These are phyloP conservation scores for Eumeta japonica DNA, from an alignment of 1,140 invertebrate genomes.

Conservation along the genomic window DNA sequence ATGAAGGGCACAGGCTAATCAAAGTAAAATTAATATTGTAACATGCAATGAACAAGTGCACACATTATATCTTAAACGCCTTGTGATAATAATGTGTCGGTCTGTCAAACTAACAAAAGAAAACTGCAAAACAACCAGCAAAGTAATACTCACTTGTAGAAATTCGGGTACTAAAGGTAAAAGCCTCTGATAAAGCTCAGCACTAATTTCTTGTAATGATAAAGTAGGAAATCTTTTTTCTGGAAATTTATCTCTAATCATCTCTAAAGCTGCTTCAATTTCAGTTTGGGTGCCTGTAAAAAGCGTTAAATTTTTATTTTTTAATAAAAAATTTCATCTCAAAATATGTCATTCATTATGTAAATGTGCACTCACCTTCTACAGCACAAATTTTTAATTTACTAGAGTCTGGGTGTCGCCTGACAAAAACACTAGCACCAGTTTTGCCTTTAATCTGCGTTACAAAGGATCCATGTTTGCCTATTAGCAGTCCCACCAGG, in stretches of 20 bases:
- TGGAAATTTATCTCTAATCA: constrained; percentile 84
- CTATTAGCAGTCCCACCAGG: constrained; percentile 85
- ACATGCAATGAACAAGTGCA: too few relatives aligned
- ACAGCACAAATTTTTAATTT: constrained; percentile 80
- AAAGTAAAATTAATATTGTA: too few relatives aligned
- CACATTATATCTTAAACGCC: too few relatives aligned
- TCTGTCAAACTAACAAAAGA: too few relatives aligned
- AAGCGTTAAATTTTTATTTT: constrained; percentile 3
- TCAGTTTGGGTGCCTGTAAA: constrained; percentile 66
- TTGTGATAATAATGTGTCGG: too few relatives aligned
- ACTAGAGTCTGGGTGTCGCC: constrained; percentile 68
- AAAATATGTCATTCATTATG: constrained; percentile 4
- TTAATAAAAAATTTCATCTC: too few relatives aligned
- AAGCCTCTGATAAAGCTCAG: constrained; percentile 59
- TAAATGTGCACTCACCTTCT: constrained; percentile 62
- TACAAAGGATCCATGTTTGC: constrained; percentile 78
- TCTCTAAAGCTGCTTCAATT: constrained; percentile 75
- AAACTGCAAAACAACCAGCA: too few relatives aligned
- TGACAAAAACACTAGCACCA: constrained; percentile 74
- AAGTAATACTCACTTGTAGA: constrained; percentile 63
- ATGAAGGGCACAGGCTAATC: too few relatives aligned
- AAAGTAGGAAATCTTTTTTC: constrained; percentile 74
- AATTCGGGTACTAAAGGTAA: constrained; percentile 62
- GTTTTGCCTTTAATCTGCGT: constrained; percentile 77
- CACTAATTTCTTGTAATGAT: constrained; percentile 74